Base-by-base conservation (phyloP, 2,888 invertebrate genomes). In the Pyrrhia umbra region DNA sequence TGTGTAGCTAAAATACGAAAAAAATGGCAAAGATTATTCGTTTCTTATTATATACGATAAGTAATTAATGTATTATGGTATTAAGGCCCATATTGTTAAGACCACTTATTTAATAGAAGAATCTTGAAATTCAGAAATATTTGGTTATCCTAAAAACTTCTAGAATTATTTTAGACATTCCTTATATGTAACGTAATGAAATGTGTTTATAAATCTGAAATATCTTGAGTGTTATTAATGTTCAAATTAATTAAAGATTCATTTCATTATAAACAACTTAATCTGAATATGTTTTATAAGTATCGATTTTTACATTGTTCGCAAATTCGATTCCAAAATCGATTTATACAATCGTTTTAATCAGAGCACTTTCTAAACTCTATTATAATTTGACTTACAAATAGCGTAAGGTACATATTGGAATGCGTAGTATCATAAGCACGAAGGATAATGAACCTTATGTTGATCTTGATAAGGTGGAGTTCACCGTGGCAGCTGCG, bases 401-500 rank as follows among this genome's bases (percentile, higher is more conserved):
- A 46, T 67, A 65, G 56, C 63, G 15, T 63, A 74, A 62, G 61
- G 58, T 68, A 61, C 71, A 58, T 69, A 54, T 37, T 69, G 46
- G 45, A 66, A 65, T 72, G 71, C 43, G 42, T 57, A 67, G 47
- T 50, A 30, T 71, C 64, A 63, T 62, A 71, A 80, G 68, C 68
- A 68, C 68, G 34, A 71, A 67, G 58, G 16, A 73, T 34, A 58
- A 68, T 79, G 58, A 70, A 66, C 73, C 70, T 79, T 80, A 58
- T 42, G 0, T 13, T 1, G 18, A 39, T 13, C 2, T 3, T 0
- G 6, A 57, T 57, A 62, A 27, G 62, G 57, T 60, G 3, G 40
- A 2, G 51, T 83, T 90, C 85, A 88, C 78, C 86, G 88, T 49
- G 84, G 68, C 56, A 79, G 80, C 43, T 81, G 84, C 1, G 87